These are phyloP conservation scores for Epistrophella euchroma DNA, from an alignment of 2,888 invertebrate genomes.

Conservation along the genomic window DNA sequence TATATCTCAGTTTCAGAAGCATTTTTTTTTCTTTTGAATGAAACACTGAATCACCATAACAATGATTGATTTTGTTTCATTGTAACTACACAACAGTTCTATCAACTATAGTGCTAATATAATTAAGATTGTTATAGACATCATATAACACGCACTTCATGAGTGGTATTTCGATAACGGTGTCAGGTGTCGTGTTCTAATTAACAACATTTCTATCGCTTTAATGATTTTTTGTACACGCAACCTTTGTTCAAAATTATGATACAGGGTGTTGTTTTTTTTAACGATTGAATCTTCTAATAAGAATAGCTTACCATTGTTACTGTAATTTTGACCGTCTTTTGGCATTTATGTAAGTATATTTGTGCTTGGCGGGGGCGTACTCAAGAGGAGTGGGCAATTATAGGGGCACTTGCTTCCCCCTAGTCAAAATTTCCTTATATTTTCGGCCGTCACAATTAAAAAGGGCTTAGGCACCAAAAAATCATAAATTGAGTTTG, in stretches of 20 bases:
- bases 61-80: conserved; percentile 12
- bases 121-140: conserved; percentile 9
- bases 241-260: conserved; percentile 1
- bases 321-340: no score
- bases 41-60: background rate
- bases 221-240: conserved; percentile 28
- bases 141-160: conserved; percentile 25
- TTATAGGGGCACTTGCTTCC: no score
- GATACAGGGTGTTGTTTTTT: background rate
- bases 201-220: conserved; percentile 31
- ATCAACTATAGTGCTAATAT: conserved; percentile 19
- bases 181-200: conserved; percentile 34
- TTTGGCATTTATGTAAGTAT: no score
- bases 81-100: background rate
- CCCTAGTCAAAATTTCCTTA: no score
- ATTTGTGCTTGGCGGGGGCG: no score
- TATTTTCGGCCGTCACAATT: no score
- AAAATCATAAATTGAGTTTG: no score
- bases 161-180: conserved; percentile 21
- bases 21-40: background rate
- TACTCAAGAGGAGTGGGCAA: no score
- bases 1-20: background rate
- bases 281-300: no score
- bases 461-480: no score
- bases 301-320: no score